phyloP scores from a whole-genome alignment of 1,140 invertebrate genomes.

The Trichoplusia ni region DNA sequence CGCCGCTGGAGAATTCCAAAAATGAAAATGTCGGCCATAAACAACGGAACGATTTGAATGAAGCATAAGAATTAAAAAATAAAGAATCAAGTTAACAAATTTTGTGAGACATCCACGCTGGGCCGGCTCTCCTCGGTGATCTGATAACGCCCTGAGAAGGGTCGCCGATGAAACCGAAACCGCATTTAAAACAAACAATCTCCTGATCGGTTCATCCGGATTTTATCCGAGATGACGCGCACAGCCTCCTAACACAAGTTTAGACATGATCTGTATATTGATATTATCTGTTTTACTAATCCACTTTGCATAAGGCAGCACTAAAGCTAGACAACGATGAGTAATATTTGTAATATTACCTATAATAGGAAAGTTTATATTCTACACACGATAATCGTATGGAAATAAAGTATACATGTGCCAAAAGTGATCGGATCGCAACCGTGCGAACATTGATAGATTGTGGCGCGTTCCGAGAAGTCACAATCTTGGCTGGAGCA shows the following conservation, averaged over 20 bases:
- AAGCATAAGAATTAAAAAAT: conserved; percentile 73
- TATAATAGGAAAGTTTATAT: conserved; percentile 59
- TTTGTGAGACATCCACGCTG: conserved; percentile 52
- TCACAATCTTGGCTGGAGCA: conserved; percentile 33
- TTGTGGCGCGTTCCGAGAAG: conserved; percentile 35
- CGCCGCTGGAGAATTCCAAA: conserved; percentile 65
- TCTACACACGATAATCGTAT: conserved; percentile 46
- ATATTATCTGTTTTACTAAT: conserved; percentile 56
- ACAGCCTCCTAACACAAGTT: conserved; percentile 66
- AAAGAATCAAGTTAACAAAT: conserved; percentile 70
- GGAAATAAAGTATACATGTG: conserved; percentile 49
- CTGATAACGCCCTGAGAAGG: conserved; percentile 71
- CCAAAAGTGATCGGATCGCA: conserved; percentile 12
- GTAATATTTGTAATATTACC: conserved; percentile 59
- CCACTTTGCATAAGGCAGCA: conserved; percentile 67
- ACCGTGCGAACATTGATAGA: conserved; percentile 15
- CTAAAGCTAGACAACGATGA: conserved; percentile 62
- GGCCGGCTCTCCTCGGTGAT: conserved; percentile 53
- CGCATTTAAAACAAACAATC: conserved; percentile 62
- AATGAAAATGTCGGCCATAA: conserved; percentile 80
- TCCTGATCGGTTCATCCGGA: conserved; percentile 69
- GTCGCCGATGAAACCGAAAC: conserved; percentile 71
- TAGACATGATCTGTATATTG: conserved; percentile 65
- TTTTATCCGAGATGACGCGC: conserved; percentile 62
- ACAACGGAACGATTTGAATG: conserved; percentile 79